A percentile compares a stretch with the other conserved stretches of the same genome.
Evolutionary conservation across 2,888 invertebrate genomes (phyloP).

Genomic region (Leptinotarsa tumamoca): DNA sequence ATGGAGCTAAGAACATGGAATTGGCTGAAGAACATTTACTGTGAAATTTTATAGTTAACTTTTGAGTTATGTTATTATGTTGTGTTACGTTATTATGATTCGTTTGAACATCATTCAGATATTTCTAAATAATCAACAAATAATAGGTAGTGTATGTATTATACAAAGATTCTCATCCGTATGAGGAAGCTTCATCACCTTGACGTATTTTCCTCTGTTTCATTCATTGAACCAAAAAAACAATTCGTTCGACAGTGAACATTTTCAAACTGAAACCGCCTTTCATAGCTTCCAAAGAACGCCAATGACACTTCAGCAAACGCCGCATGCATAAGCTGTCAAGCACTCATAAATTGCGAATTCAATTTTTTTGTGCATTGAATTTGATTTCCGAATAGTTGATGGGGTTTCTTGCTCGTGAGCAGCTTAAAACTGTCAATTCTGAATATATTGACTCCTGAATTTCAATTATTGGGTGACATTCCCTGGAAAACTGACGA

Average conservation of each 20-base stretch:
- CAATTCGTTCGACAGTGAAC: no score
- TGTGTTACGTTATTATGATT: no score
- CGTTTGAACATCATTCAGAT: no score
- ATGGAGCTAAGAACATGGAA: neutral
- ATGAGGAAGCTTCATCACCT: no score
- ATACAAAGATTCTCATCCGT: no score
- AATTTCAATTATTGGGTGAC: slow-evolving; percentile 23
- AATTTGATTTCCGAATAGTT: slow-evolving; percentile 30
- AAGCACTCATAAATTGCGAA: slow-evolving; percentile 22
- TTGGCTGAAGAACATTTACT: neutral
- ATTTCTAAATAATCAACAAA: no score
- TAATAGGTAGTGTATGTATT: no score
- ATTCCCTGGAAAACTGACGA: slow-evolving; percentile 10
- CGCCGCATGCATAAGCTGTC: slow-evolving; percentile 17
- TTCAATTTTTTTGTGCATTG: slow-evolving; percentile 23
- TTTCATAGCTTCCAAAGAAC: neutral
- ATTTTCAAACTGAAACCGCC: neutral
- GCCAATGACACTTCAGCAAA: slow-evolving; percentile 9
- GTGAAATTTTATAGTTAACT: neutral
- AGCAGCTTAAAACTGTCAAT: slow-evolving; percentile 28
- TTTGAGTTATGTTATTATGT: no score
- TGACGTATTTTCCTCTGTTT: no score
- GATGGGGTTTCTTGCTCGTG: slow-evolving; percentile 27
- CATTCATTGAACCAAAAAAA: no score
- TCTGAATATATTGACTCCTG: slow-evolving; percentile 16